Evolutionary conservation across 2,888 invertebrate genomes (phyloP), one percentile per base, ranked within the genome.

Genomic region (Imbricaverruca yamaguchii): DNA sequence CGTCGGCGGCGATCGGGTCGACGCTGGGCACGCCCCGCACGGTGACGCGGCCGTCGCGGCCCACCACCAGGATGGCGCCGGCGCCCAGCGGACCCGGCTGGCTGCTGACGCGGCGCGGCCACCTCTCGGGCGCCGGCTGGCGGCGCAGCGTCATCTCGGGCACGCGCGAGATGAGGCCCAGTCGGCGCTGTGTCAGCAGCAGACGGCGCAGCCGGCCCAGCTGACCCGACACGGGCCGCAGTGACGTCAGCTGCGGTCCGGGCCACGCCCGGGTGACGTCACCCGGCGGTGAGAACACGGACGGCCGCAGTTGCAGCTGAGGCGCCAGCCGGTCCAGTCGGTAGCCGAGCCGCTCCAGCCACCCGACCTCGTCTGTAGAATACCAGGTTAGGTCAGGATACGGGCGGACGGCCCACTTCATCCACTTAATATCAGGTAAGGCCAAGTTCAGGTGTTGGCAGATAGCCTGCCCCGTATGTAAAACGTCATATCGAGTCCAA

Each of bases 1-100:
- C 96, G 87, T 96, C 96, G 61, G 93, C 90, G 87, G 95, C 94
- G 84, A 96, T 96, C 59, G 94, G 92, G 86, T 96, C 95, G 0
- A 96, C 95, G 1, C 94, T 93, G 0, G 95, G 94, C 18, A 95
- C 95, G 85, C 95, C 93, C 92, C 53, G 94, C 92, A 61, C 95
- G 94, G 85, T 93, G 91, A 13, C 94, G 0, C 96, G 92, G 6
- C 96, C 90, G 83, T 96, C 95, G n/a, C 89, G 88, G 59, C 12
- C 11, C 63, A 96, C 96, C 85, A 96, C 94, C 0, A 96, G 92
- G 6, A 96, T 90, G 84, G 96, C 95, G 15, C 89, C 89, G 61
- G 94, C 86, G 61, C 96, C 96, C 85, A 96, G 94, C 12, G 83
- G 83, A 18, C 83, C 83, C 11, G 83, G 82, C 57, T 82, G 82